A percentile compares a stretch with the other conserved stretches of the same genome.
These are phyloP conservation scores for Teinopalpus imperialis DNA, from an alignment of 2,888 invertebrate species.

Conservation along the genomic window DNA sequence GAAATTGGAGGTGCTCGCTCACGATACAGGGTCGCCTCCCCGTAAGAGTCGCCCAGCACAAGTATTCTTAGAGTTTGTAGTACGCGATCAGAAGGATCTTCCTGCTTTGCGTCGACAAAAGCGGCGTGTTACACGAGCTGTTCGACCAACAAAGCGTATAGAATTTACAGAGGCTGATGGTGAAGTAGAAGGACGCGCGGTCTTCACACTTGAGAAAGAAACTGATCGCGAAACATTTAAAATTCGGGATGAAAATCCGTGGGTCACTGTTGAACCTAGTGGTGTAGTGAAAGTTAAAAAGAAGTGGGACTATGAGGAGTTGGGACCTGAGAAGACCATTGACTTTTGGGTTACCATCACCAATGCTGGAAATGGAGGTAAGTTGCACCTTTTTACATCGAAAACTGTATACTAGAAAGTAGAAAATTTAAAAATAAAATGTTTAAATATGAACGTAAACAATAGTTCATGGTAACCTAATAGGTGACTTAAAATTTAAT, in stretches of 20 bases:
- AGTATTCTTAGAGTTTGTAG: constrained; percentile 88
- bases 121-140: constrained; percentile 92
- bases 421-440: too few species aligned
- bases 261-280: constrained; percentile 95
- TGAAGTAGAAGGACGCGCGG: constrained; percentile 92
- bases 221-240: constrained; percentile 96
- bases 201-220: constrained; percentile 95
- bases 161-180: constrained; percentile 96
- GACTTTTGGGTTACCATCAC: constrained; percentile 98
- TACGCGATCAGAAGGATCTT: constrained; percentile 81
- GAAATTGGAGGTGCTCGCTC: constrained; percentile 90
- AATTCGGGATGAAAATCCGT: constrained; percentile 95
- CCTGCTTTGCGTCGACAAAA: constrained; percentile 87
- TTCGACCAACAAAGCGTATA: constrained; percentile 96
- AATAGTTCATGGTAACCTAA: too few species aligned
- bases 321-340: constrained; percentile 96
- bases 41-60: constrained; percentile 87
- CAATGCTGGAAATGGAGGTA: constrained; percentile 93
- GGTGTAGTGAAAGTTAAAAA: constrained; percentile 96
- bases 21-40: constrained; percentile 90
- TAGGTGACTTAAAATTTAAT: too few species aligned
- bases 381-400: too few species aligned
- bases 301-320: constrained; percentile 98
- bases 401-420: too few species aligned
- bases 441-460: too few species aligned